phyloP scores from a whole-genome alignment of 92 coral and sea anemone species.

The Epizoanthus fatuus region DNA sequence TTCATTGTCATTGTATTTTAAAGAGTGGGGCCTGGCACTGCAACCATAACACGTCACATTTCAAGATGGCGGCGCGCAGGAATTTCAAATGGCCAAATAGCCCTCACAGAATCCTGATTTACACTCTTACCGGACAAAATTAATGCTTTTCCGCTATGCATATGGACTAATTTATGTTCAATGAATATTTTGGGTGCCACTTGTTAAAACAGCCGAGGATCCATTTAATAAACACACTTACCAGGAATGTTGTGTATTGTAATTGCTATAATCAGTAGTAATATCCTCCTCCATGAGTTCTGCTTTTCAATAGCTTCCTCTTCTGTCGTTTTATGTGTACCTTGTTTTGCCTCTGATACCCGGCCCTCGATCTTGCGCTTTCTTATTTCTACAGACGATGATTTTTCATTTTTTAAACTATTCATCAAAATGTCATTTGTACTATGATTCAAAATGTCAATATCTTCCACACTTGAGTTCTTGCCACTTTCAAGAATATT shows the following conservation, averaged over 20 bases:
- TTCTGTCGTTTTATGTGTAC: conserved; percentile 25
- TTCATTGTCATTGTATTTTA: too few species aligned
- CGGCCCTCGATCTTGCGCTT: conserved; percentile 24
- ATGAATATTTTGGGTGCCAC: too few species aligned
- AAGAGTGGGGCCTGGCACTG: too few species aligned
- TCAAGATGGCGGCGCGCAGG: too few species aligned
- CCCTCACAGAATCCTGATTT: too few species aligned
- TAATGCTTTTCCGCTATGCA: too few species aligned
- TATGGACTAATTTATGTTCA: too few species aligned
- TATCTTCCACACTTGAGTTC: conserved; percentile 30
- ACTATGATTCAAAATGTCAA: neutral
- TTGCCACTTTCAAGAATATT: conserved; percentile 34
- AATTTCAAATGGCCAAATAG: too few species aligned
- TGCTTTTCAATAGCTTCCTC: conserved; percentile 49
- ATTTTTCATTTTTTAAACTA: neutral
- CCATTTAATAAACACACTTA: conserved; percentile 25
- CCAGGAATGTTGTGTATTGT: conserved; percentile 99
- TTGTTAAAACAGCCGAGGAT: too few species aligned
- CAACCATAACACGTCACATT: too few species aligned
- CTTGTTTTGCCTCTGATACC: conserved; percentile 10
- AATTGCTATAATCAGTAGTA: conserved; percentile 92
- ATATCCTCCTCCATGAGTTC: conserved; percentile 91
- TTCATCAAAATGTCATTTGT: conserved; percentile 12
- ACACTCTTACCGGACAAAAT: too few species aligned
- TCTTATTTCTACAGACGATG: conserved; percentile 33